These are phyloP conservation scores for Fulica atra DNA, from an alignment of 2,113 vertebrate species.

Conservation along the genomic window DNA sequence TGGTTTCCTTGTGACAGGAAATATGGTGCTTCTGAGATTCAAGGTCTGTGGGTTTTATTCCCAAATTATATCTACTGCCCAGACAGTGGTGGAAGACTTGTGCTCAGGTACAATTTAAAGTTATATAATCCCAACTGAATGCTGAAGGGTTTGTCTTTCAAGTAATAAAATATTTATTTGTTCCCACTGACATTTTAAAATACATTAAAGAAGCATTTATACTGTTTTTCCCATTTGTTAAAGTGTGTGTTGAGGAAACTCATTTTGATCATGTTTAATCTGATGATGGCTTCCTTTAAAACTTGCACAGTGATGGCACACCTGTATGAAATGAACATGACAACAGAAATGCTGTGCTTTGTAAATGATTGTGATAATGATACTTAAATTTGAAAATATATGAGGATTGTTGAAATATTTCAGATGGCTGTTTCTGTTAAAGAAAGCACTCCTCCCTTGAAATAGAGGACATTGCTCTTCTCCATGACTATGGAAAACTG, in stretches of 20 bases:
- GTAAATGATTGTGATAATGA: not conserved
- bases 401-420: not conserved
- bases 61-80: not conserved
- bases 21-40: not conserved
- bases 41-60: not conserved
- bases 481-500: not conserved
- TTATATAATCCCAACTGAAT: not conserved
- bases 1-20: not conserved
- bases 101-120: not conserved
- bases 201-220: not conserved
- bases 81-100: not conserved
- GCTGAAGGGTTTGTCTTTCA: not conserved
- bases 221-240: not conserved
- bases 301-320: not conserved
- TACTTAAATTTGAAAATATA: not conserved
- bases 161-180: conserved; percentile 11
- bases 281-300: not conserved
- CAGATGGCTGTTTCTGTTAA: not conserved
- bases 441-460: not conserved
- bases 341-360: not conserved
- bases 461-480: not conserved
- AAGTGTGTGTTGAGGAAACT: not conserved
- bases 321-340: not conserved
- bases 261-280: not conserved
- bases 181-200: not conserved